Conservation (phyloP, 2,797 vertebrate genomes). For the Harpagifer antarcticus region DNA sequence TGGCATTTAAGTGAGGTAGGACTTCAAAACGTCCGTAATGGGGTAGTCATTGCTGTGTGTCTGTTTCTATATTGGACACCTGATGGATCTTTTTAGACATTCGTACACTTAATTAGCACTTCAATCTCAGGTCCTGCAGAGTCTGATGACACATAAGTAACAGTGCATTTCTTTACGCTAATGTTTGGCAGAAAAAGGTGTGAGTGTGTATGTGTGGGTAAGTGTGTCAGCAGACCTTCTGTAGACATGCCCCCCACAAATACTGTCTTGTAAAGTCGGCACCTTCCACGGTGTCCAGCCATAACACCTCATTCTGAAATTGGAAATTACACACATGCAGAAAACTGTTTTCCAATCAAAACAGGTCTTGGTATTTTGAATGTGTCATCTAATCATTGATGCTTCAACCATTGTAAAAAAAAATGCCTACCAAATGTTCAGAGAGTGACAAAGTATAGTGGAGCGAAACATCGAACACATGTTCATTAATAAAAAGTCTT, state of each 20-base stretch:
- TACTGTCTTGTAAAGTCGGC: slow-evolving; percentile 48
- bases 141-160: slow-evolving; percentile 66
- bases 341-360: slow-evolving; percentile 45
- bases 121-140: slow-evolving; percentile 56
- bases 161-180: slow-evolving; percentile 71
- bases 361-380: slow-evolving; percentile 19
- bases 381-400: slow-evolving; percentile 32
- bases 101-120: slow-evolving; percentile 58
- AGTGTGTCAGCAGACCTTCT: slow-evolving; percentile 42
- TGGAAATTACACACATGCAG: slow-evolving; percentile 35
- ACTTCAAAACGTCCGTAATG: not conserved
- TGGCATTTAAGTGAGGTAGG: slow-evolving; percentile 30
- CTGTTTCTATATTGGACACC: slow-evolving; percentile 31
- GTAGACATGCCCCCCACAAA: slow-evolving; percentile 61
- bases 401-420: slow-evolving; percentile 52
- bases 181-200: slow-evolving; percentile 51
- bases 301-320: slow-evolving; percentile 35
- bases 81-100: slow-evolving; percentile 64
- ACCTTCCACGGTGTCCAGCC: slow-evolving; percentile 36
- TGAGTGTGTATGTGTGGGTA: slow-evolving; percentile 3
- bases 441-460: slow-evolving; percentile 58
- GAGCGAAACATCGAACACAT: slow-evolving; percentile 66
- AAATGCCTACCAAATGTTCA: slow-evolving; percentile 53
- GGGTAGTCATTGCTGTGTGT: slow-evolving; percentile 28
- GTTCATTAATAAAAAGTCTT: slow-evolving; percentile 76